Evolutionary conservation across 2,888 invertebrate species (phyloP).

Genomic region (Drosophila nr. medialis): DNA sequence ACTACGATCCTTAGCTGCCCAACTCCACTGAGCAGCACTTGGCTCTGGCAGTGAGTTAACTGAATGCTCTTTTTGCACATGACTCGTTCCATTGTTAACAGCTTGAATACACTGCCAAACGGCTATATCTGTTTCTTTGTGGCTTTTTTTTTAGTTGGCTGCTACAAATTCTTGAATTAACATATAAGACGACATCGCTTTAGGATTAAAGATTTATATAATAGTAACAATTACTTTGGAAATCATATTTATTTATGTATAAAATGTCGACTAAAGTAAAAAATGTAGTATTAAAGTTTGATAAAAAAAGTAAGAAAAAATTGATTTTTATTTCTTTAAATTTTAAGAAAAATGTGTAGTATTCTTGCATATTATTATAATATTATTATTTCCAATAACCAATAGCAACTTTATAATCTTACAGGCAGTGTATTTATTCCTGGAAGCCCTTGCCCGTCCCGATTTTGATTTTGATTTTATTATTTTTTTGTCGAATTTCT

Average conservation of each 20-base stretch:
- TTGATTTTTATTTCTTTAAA: neutral
- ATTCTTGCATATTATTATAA: neutral
- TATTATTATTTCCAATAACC: neutral
- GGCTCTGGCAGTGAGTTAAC: slow-evolving; percentile 34
- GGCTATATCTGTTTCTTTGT: neutral
- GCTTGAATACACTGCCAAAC: slow-evolving; percentile 18
- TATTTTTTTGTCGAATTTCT: slow-evolving; percentile 13
- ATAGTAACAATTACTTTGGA: neutral
- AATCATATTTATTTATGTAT: neutral
- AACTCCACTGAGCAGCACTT: slow-evolving; percentile 6
- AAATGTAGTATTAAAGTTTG: neutral
- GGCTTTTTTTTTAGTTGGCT: neutral
- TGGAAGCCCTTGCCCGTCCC: neutral
- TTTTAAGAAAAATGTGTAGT: neutral
- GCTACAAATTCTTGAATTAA: no score
- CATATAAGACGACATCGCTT: neutral
- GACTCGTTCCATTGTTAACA: slow-evolving; percentile 44
- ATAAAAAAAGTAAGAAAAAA: neutral
- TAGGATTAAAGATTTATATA: neutral
- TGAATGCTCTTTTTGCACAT: slow-evolving; percentile 47
- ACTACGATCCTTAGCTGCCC: neutral
- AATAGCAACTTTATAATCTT: neutral
- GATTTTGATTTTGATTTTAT: slow-evolving; percentile 6
- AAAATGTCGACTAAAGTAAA: neutral
- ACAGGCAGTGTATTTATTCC: slow-evolving; percentile 26